Evolutionary conservation across 2,113 vertebrate species (phyloP).

Genomic region (Myiozetetes cayanensis): DNA sequence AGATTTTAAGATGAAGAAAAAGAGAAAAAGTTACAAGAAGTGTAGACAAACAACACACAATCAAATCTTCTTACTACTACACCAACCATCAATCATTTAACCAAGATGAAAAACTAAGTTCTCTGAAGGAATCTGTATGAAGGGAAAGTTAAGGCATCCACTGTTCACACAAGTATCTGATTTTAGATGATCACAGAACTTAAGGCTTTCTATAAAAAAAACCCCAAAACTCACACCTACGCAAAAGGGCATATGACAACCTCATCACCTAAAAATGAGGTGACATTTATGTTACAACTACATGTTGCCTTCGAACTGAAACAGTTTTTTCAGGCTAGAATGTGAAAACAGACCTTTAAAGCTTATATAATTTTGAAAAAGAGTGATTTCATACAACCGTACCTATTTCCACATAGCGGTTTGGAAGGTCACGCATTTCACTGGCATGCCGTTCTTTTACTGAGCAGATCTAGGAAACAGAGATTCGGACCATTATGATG

Average conservation of each 20-base stretch:
- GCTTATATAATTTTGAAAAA: not conserved
- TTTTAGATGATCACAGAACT: not conserved
- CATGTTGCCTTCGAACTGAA: not conserved
- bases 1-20: not conserved
- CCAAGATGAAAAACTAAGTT: not conserved
- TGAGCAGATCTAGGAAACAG: conserved; percentile 85
- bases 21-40: not conserved
- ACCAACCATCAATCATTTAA: not conserved
- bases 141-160: not conserved
- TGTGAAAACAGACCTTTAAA: not conserved
- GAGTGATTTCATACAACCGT: not conserved
- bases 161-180: not conserved
- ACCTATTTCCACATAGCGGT: conserved; percentile 98
- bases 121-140: not conserved
- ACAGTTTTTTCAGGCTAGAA: not conserved
- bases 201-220: not conserved
- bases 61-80: not conserved
- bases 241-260: not conserved
- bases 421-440: conserved; percentile 94
- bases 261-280: not conserved
- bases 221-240: not conserved
- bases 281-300: not conserved
- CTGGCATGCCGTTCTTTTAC: conserved; percentile 93
- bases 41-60: not conserved
- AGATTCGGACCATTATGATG: not conserved